Conservation (phyloP, 2,797 vertebrate species). For the Chrysocyon brachyurus region DNA sequence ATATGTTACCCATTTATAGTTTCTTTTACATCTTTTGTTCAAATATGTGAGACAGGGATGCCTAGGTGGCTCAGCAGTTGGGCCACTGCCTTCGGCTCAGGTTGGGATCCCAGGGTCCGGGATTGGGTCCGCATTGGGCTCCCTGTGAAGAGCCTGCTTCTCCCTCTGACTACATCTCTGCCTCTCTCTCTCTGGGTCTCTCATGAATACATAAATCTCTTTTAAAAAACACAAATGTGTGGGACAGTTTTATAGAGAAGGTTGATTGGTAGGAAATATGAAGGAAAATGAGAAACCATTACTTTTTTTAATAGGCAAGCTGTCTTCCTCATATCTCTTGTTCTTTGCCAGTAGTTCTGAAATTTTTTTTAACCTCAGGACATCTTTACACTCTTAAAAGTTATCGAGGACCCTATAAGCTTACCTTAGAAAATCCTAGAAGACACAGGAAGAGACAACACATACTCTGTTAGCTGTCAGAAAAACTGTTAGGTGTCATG, state of each 20-base stretch:
- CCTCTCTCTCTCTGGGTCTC: too few relatives aligned
- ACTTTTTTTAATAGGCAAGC: not conserved
- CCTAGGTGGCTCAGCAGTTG: too few relatives aligned
- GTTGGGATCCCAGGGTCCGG: too few relatives aligned
- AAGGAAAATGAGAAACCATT: not conserved
- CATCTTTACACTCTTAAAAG: constrained; percentile 7
- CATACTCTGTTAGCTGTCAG: not conserved
- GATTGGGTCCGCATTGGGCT: too few relatives aligned
- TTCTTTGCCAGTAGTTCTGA: not conserved
- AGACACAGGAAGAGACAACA: not conserved
- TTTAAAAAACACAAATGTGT: not conserved
- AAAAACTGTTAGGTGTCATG: not conserved
- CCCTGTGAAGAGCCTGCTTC: too few relatives aligned
- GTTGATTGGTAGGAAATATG: not conserved
- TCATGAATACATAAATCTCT: too few relatives aligned
- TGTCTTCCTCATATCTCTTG: not conserved
- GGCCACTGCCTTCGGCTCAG: too few relatives aligned
- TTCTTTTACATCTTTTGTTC: constrained; percentile 61
- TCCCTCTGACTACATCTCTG: too few relatives aligned
- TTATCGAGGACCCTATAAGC: not conserved
- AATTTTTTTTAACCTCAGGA: not conserved
- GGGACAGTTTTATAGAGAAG: not conserved
- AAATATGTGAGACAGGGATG: not conserved
- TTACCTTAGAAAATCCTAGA: constrained; percentile 41
- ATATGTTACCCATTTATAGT: not conserved